Evolutionary conservation across 2,797 vertebrate genomes (phyloP).

Genomic region (Falco concolor): DNA sequence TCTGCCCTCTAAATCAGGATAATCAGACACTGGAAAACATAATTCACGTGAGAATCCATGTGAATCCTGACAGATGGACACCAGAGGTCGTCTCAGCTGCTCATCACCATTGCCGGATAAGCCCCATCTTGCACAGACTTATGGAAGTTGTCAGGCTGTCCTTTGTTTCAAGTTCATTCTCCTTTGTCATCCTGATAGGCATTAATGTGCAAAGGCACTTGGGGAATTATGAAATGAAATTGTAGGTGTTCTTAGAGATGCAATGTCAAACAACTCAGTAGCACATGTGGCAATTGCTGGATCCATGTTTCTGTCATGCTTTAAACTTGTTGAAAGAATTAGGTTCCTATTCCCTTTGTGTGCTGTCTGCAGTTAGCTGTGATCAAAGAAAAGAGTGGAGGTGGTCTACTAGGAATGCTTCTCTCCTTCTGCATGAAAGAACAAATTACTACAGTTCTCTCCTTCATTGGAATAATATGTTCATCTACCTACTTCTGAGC

Average conservation of each 20-base stretch:
- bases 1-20: neutral
- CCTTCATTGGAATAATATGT: neutral
- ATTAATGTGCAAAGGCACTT: neutral
- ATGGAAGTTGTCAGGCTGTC: neutral
- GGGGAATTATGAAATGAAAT: neutral
- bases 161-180: neutral
- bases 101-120: neutral
- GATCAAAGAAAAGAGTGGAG: neutral
- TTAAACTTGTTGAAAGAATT: neutral
- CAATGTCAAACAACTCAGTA: neutral
- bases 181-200: neutral
- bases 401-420: neutral
- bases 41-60: neutral
- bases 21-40: neutral
- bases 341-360: neutral
- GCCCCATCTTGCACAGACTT: neutral
- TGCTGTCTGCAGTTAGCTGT: neutral
- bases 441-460: neutral
- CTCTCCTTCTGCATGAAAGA: neutral
- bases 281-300: neutral
- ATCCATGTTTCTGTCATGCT: neutral
- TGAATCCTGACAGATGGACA: neutral
- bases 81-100: neutral
- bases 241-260: neutral
- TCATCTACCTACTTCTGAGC: neutral